Evolutionary conservation across 1,140 invertebrate genomes (phyloP).

Genomic region (Apis laboriosa): DNA sequence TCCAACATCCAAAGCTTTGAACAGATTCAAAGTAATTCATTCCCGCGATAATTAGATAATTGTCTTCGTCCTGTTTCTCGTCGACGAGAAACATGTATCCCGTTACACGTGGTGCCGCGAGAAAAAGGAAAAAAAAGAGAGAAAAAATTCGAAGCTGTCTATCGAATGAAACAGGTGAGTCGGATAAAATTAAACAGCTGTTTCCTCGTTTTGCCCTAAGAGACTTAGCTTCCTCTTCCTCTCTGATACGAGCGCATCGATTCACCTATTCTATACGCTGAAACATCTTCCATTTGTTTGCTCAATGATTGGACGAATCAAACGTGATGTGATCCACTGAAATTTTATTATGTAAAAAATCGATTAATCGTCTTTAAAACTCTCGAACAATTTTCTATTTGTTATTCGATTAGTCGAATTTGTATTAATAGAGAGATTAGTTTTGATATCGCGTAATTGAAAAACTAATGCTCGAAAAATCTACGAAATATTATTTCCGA

Average conservation of each 20-base stretch:
- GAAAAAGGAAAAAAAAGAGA: neutral
- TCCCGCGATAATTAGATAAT: slow-evolving; percentile 3
- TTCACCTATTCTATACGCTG: too few relatives aligned
- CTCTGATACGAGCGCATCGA: neutral
- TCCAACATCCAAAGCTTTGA: neutral
- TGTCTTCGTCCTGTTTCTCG: slow-evolving; percentile 25
- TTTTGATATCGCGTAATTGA: neutral
- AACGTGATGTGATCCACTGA: neutral
- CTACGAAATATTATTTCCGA: slow-evolving; percentile 64
- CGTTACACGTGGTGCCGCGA: slow-evolving; percentile 15
- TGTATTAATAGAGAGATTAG: neutral
- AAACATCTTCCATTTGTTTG: neutral
- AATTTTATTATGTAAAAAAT: neutral
- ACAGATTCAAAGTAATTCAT: neutral
- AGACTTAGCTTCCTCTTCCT: slow-evolving; percentile 16
- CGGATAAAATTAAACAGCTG: slow-evolving; percentile 71
- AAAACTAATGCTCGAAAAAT: neutral
- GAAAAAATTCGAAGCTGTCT: slow-evolving; percentile 45
- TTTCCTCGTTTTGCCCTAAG: slow-evolving; percentile 63
- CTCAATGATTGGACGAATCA: neutral
- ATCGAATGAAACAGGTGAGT: slow-evolving; percentile 68
- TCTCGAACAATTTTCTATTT: neutral
- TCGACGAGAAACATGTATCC: slow-evolving; percentile 38
- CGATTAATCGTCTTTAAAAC: neutral
- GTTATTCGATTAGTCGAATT: neutral